Base-by-base conservation (phyloP, 2,113 vertebrate species). In the Brienomyrus longianalis region DNA sequence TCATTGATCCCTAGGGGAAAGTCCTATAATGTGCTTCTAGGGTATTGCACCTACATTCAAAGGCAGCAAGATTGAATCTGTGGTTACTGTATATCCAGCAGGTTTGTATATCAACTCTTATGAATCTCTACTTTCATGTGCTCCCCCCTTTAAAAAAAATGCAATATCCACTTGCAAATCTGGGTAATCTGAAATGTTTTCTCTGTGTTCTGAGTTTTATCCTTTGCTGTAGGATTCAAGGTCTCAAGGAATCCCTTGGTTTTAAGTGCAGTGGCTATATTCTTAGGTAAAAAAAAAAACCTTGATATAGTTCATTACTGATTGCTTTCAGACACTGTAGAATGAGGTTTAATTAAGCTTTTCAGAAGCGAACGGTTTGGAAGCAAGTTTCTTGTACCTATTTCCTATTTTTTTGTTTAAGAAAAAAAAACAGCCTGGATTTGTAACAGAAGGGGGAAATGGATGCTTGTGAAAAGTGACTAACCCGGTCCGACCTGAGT, bases 401-500 rank as follows among this genome's bases (percentile, higher is more conserved):
- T 45, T 45, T 83, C 8, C 17, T 56, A 6, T 21, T 56, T 56
- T 77, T 52, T 54, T 54, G 21, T 54, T 52, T 56, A 48, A 0
- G 0, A n/a, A 51, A 21, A 51, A 62, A 74, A 27, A 80, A 80
- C 31, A 43, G 27, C 86, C 90, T 74, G 45, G 87, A 86, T 85
- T 80, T 89, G 50, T 87, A 70, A 89, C 66, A 83, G 70, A 89
- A 91, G 83, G 87, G 84, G 74, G 83, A 89, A 87, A 89, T 91
- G 51, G 39, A 35, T 77, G 66, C 31, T 54, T 13, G 43, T 21
- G 47, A 86, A 56, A 47, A 15, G 47, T 56, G 23, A 80, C 70
- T 80, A 88, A 74, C 31, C 77, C 56, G 84, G 56, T 88, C 27
- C 84, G 89, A 27, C 27, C 89, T n/a, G 89, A 54, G 51, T 86